Conservation (phyloP, 2,113 vertebrate genomes). For the Megaceryle maxima region DNA sequence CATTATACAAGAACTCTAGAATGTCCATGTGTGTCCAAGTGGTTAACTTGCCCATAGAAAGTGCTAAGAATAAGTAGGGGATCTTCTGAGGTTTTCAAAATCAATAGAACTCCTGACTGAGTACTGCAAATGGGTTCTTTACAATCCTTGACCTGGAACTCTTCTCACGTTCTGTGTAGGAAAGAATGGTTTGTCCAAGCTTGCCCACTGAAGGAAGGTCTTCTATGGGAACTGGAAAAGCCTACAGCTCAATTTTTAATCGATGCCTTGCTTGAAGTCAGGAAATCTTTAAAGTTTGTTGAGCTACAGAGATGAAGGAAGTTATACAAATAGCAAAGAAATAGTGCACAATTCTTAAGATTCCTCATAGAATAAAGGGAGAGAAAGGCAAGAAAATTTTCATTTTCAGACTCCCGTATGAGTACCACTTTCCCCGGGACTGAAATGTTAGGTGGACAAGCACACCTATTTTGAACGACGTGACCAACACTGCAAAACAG, state of each 20-base stretch:
- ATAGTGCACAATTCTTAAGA: neutral
- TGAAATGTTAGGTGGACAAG: neutral
- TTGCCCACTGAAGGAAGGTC: neutral
- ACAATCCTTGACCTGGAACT: neutral
- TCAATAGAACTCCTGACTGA: neutral
- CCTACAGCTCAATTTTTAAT: neutral
- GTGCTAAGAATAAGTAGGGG: fast-evolving
- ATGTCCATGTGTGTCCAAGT: neutral
- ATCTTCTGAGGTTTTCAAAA: neutral
- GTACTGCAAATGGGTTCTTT: neutral
- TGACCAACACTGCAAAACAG: neutral
- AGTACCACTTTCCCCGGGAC: neutral
- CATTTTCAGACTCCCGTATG: neutral
- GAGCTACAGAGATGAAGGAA: neutral
- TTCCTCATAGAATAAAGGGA: neutral
- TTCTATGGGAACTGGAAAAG: neutral
- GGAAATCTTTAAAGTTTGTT: neutral
- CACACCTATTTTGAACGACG: neutral
- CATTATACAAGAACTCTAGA: neutral
- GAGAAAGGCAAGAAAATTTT: neutral
- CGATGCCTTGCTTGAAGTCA: neutral
- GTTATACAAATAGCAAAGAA: neutral
- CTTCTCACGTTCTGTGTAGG: neutral
- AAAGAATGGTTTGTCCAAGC: neutral
- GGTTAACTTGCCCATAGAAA: neutral